Evolutionary conservation across 2,888 invertebrate species (phyloP).

Genomic region (Caenorhabditis imperialis): DNA sequence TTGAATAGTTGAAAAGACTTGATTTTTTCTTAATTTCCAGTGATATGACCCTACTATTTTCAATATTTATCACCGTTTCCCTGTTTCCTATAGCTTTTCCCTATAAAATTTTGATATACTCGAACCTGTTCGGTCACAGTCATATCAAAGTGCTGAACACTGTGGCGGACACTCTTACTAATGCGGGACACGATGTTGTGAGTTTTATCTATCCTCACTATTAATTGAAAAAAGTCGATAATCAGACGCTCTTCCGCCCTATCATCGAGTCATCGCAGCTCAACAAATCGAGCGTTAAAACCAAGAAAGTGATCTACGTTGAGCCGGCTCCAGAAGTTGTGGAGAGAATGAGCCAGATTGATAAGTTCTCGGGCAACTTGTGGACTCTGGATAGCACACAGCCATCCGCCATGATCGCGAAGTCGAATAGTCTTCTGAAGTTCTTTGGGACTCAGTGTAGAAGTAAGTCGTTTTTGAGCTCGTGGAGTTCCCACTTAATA

Average conservation of each 20-base stretch:
- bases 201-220: no score
- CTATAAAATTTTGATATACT: conserved; percentile 40
- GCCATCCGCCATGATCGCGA: conserved; percentile 22
- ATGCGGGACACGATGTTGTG: conserved; percentile 46
- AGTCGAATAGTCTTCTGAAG: conserved; percentile 8
- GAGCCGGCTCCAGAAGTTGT: conserved; percentile 24
- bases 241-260: conserved; percentile 36
- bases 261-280: conserved; percentile 30
- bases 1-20: not conserved
- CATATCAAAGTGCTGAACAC: conserved; percentile 39
- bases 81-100: not conserved
- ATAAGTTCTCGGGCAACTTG: conserved; percentile 23
- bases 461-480: conserved; percentile 5
- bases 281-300: conserved; percentile 31
- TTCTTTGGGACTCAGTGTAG: conserved; percentile 28
- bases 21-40: not conserved
- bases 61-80: not conserved
- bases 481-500: not conserved
- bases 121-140: conserved; percentile 39
- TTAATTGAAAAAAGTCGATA: no score
- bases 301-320: conserved; percentile 26
- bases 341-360: conserved; percentile 19
- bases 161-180: conserved; percentile 24
- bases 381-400: conserved; percentile 30
- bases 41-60: not conserved